Conservation (phyloP, 2,888 invertebrate species). For the Xylota segnis region DNA sequence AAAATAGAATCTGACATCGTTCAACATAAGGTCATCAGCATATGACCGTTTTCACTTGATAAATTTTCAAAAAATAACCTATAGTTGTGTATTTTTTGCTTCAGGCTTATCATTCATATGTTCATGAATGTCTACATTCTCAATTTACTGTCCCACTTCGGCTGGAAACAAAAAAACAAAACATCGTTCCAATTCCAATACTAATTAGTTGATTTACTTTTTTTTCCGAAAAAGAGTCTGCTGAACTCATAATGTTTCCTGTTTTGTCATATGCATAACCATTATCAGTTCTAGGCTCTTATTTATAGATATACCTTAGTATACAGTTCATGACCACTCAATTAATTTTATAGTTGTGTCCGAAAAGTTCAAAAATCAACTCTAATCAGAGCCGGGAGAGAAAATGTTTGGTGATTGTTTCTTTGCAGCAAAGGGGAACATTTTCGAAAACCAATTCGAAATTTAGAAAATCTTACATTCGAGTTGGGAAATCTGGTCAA, state of each 20-base stretch:
- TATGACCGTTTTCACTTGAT: slow-evolving; percentile 57
- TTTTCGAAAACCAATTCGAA: slow-evolving; percentile 9
- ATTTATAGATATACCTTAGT: slow-evolving; percentile 32
- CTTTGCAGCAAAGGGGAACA: background rate
- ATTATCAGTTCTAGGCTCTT: slow-evolving; percentile 29
- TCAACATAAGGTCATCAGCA: slow-evolving; percentile 54
- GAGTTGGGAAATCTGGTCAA: background rate
- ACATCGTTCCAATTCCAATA: slow-evolving; percentile 16
- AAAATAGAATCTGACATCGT: slow-evolving; percentile 49
- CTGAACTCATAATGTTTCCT: slow-evolving; percentile 68
- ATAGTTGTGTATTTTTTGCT: slow-evolving; percentile 41
- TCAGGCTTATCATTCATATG: slow-evolving; percentile 50
- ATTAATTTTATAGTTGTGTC: slow-evolving; percentile 21
- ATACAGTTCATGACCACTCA: slow-evolving; percentile 34
- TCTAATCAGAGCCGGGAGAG: slow-evolving; percentile 1
- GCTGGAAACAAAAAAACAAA: slow-evolving; percentile 34
- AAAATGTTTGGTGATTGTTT: background rate
- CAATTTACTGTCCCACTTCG: slow-evolving; percentile 28
- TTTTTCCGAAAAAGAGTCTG: slow-evolving; percentile 41
- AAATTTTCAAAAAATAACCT: slow-evolving; percentile 18
- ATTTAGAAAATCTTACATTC: background rate
- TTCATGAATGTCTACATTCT: slow-evolving; percentile 25
- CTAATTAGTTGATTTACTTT: slow-evolving; percentile 21
- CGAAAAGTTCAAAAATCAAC: slow-evolving; percentile 1
- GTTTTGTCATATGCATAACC: slow-evolving; percentile 49